A percentile compares a stretch with the other conserved stretches of the same genome.
phyloP scores from a whole-genome alignment of 2,113 vertebrate species.

The Oryzias javanicus region DNA sequence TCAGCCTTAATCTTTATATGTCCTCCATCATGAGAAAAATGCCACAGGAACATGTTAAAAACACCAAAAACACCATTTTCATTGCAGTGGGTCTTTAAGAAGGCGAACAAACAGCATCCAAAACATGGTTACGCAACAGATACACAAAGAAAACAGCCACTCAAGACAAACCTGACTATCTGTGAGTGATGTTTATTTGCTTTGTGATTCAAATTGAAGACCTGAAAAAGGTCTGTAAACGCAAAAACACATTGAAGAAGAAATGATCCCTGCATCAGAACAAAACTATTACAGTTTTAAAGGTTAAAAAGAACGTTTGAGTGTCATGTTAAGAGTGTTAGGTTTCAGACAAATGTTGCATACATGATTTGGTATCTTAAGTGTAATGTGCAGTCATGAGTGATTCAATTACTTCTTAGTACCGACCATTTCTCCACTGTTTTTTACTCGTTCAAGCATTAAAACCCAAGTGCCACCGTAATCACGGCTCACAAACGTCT shows the following conservation, averaged over 20 bases:
- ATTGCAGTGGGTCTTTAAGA: conserved; percentile 5
- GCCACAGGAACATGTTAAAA: background rate
- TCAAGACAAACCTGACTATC: conserved; percentile 13
- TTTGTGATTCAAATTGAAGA: conserved; percentile 30
- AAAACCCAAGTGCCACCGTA: background rate
- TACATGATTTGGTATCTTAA: background rate
- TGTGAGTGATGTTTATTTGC: conserved; percentile 27
- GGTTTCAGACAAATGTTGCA: background rate
- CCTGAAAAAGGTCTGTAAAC: conserved; percentile 33
- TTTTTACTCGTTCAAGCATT: conserved; percentile 4
- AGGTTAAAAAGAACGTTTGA: conserved; percentile 29
- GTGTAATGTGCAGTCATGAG: background rate
- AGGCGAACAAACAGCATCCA: conserved; percentile 22
- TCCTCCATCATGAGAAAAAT: too few species aligned
- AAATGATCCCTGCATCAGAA: conserved; percentile 38
- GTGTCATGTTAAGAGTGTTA: conserved; percentile 1
- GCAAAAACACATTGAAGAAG: conserved; percentile 46
- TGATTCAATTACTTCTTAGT: background rate
- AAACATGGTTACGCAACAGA: conserved; percentile 28
- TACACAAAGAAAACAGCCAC: conserved; percentile 17
- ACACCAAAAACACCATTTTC: background rate
- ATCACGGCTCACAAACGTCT: background rate
- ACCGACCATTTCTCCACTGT: conserved; percentile 2
- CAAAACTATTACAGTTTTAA: conserved; percentile 30
- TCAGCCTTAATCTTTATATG: too few species aligned